Evolutionary conservation across 2,888 invertebrate species (phyloP).

Genomic region (Mesochorus sp.): DNA sequence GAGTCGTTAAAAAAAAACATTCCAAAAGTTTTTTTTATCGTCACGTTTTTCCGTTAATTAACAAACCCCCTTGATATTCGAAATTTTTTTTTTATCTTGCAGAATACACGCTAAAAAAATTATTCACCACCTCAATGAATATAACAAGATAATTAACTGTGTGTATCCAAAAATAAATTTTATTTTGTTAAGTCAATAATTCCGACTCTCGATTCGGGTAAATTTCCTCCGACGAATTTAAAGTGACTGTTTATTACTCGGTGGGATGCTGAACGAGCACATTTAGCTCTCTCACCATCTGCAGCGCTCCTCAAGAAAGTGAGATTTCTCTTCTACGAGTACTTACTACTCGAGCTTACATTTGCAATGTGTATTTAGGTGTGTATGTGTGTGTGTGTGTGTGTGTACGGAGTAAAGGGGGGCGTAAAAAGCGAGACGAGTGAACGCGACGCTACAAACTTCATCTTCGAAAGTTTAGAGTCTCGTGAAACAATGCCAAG

Average conservation of each 20-base stretch:
- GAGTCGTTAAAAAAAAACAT: no score
- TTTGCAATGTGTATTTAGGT: not conserved
- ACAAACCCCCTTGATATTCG: no score
- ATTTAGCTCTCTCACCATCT: conserved; percentile 41
- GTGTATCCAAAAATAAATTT: not conserved
- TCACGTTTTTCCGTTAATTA: no score
- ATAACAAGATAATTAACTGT: not conserved
- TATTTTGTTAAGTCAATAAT: not conserved
- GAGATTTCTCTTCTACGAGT: conserved; percentile 41
- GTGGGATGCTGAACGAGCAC: not conserved
- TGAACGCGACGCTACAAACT: conserved; percentile 12
- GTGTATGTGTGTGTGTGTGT: not conserved
- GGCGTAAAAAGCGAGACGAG: conserved; percentile 4
- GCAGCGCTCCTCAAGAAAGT: conserved; percentile 32
- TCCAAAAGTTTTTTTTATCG: no score
- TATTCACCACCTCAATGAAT: no score
- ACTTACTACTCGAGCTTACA: conserved; percentile 18
- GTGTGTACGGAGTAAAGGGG: not conserved
- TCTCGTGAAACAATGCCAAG: conserved; percentile 55
- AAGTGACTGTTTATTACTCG: not conserved
- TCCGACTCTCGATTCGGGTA: not conserved
- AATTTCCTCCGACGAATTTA: not conserved
- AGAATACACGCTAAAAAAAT: no score
- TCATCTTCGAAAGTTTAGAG: conserved; percentile 51
- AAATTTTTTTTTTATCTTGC: no score